Percentiles rank a stretch among this genome's conserved stretches.
These are phyloP conservation scores for Acestrorhynchus altus DNA, from an alignment of 2,797 vertebrate species.

Conservation along the genomic window DNA sequence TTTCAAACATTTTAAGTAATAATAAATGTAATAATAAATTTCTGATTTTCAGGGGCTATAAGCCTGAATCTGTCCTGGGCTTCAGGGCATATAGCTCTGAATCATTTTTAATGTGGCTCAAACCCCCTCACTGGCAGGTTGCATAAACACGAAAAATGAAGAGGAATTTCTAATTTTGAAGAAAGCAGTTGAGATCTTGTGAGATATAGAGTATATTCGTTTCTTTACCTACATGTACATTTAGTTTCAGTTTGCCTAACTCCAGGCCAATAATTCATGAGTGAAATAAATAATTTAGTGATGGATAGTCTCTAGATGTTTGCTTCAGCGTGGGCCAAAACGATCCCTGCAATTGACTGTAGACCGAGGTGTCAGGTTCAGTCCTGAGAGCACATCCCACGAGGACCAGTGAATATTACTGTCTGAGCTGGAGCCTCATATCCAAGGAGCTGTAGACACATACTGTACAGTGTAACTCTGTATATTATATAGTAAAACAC, in stretches of 20 bases:
- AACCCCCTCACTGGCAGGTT: too few species aligned
- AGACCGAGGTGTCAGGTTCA: constrained; percentile 66
- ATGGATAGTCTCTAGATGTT: constrained; percentile 68
- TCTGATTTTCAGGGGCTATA: too few species aligned
- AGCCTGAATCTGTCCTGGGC: too few species aligned
- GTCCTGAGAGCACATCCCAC: constrained; percentile 31
- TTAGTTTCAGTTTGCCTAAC: constrained; percentile 63
- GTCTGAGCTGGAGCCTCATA: neutral
- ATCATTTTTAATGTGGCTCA: too few species aligned
- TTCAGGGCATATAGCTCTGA: too few species aligned
- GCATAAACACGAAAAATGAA: too few species aligned
- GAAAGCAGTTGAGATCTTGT: too few species aligned
- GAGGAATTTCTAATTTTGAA: too few species aligned
- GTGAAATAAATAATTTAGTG: constrained; percentile 72
- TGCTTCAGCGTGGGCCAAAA: constrained; percentile 55
- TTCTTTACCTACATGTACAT: constrained; percentile 21
- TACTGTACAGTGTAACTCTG: too few species aligned
- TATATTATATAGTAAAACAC: neutral
- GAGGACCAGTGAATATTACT: neutral
- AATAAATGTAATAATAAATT: too few species aligned
- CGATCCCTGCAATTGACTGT: constrained; percentile 69
- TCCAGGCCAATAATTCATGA: constrained; percentile 68
- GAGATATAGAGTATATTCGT: too few species aligned
- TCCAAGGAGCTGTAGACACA: neutral
- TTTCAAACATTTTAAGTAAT: too few species aligned